These are phyloP conservation scores for Anas platyrhynchos DNA, from an alignment of 2,113 vertebrate species.

Conservation along the genomic window DNA sequence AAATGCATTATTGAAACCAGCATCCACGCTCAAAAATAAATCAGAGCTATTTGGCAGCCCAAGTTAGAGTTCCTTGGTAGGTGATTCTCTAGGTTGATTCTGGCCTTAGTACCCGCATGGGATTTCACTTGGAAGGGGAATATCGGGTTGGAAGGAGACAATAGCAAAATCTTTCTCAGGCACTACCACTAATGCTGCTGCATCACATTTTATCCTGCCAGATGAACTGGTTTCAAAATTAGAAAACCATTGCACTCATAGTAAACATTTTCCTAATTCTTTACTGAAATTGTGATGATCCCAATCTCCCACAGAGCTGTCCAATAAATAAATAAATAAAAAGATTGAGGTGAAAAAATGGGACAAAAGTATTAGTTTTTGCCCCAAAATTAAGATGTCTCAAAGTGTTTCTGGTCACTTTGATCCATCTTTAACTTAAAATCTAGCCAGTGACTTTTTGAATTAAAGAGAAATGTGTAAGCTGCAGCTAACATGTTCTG, in stretches of 20 bases:
- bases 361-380: neutral
- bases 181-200: neutral
- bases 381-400: neutral
- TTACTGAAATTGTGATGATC: neutral
- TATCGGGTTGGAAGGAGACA: neutral
- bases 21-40: neutral
- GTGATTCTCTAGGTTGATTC: neutral
- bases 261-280: neutral
- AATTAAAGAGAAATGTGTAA: neutral
- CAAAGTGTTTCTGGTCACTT: neutral
- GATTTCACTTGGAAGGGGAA: neutral
- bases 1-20: neutral
- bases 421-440: neutral
- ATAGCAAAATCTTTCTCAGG: neutral
- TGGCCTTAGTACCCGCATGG: neutral
- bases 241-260: neutral
- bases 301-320: neutral
- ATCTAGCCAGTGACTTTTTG: neutral
- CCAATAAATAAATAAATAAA: neutral
- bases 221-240: neutral
- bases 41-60: neutral
- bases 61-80: neutral
- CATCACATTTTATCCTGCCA: neutral
- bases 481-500: neutral
- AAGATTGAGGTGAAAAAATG: neutral